A percentile compares a stretch with the other conserved stretches of the same genome.
Evolutionary conservation across 2,113 vertebrate genomes (phyloP).

Genomic region (Grantiella picta): DNA sequence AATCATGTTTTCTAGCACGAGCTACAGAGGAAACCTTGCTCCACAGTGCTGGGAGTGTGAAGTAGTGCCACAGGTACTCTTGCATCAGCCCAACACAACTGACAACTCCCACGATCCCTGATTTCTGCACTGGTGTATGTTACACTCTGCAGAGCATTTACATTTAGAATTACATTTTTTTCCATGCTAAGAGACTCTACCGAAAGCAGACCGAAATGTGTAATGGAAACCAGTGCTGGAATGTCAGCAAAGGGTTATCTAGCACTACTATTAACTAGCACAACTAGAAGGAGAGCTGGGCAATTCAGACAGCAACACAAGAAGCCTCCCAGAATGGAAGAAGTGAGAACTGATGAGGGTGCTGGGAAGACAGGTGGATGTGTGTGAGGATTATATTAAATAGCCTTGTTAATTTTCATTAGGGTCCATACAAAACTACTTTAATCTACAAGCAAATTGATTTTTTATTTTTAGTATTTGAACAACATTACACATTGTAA

Average conservation of each 20-base stretch:
- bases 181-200: neutral
- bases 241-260: neutral
- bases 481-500: slow-evolving; percentile 8
- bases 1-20: neutral
- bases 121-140: neutral
- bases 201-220: neutral
- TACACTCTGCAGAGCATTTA: neutral
- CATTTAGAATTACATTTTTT: neutral
- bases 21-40: neutral
- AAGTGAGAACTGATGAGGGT: neutral
- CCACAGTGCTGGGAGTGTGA: neutral
- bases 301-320: neutral
- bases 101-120: neutral
- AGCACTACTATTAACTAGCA: neutral
- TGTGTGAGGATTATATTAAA: neutral
- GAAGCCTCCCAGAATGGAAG: neutral
- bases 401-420: slow-evolving; percentile 18
- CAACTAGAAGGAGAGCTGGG: neutral
- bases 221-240: neutral
- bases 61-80: neutral
- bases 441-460: slow-evolving; percentile 6
- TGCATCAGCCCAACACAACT: neutral
- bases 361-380: neutral
- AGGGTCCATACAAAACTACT: neutral
- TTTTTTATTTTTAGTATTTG: slow-evolving; percentile 9